Percentiles rank a stretch among this genome's conserved stretches.
Conservation (phyloP, 2,888 invertebrate genomes). For the Melitaea athalia region DNA sequence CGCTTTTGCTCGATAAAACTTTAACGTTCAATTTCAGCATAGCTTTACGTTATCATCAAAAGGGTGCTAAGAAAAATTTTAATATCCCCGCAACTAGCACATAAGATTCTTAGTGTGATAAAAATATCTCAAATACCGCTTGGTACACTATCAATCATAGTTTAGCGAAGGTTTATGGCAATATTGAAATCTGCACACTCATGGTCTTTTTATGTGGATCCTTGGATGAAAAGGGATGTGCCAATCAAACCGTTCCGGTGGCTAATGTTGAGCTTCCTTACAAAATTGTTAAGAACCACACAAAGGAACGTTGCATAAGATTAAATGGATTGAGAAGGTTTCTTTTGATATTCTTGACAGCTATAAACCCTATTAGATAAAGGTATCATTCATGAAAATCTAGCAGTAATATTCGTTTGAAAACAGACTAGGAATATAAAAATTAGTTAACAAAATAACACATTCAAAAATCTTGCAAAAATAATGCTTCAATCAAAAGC, state of each 20-base stretch:
- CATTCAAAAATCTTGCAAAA: no score
- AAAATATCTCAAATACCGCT: slow-evolving; percentile 64
- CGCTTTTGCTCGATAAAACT: slow-evolving; percentile 26
- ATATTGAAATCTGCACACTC: slow-evolving; percentile 73
- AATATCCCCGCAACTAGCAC: slow-evolving; percentile 63
- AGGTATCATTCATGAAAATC: neutral
- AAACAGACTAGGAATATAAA: neutral
- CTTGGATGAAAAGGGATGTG: slow-evolving; percentile 50
- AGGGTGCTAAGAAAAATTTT: slow-evolving; percentile 38
- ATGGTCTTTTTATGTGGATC: slow-evolving; percentile 64
- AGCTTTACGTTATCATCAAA: slow-evolving; percentile 33
- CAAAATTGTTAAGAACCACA: slow-evolving; percentile 21
- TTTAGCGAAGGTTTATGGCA: slow-evolving; percentile 72
- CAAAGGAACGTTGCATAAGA: slow-evolving; percentile 23
- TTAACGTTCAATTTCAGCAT: slow-evolving; percentile 20
- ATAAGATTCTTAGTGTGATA: slow-evolving; percentile 51
- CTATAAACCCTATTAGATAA: neutral
- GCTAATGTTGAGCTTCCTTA: slow-evolving; percentile 40
- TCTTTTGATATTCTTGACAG: slow-evolving; percentile 22
- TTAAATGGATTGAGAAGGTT: slow-evolving; percentile 26
- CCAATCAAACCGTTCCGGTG: slow-evolving; percentile 45
- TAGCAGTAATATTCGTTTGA: neutral
- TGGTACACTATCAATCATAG: slow-evolving; percentile 78
- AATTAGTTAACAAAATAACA: no score
- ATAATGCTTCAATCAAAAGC: no score